Evolutionary conservation across 2,113 vertebrate genomes (phyloP).

Genomic region (Larimichthys crocea): DNA sequence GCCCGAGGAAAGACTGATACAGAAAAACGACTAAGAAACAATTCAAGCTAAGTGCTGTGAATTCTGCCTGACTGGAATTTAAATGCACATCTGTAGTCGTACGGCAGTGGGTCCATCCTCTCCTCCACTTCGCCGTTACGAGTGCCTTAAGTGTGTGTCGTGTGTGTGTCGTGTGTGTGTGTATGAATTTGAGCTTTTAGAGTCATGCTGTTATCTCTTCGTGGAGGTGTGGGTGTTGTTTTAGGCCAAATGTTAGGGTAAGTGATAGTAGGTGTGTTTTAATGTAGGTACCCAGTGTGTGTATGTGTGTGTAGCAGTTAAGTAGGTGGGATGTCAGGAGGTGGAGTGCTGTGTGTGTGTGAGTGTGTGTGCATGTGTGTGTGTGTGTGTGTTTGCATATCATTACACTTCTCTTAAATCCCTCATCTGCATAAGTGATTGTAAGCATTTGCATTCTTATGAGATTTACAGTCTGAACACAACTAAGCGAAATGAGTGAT

Average conservation of each 20-base stretch:
- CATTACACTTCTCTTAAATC: constrained; percentile 39
- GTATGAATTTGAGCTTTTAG: constrained; percentile 62
- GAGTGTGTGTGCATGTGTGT: constrained; percentile 18
- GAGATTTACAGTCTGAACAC: constrained; percentile 3
- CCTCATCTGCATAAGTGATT: constrained; percentile 55
- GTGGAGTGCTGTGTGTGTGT: constrained; percentile 32
- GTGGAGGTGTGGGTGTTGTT: constrained; percentile 64
- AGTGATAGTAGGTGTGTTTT: constrained; percentile 61
- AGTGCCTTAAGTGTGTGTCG: constrained; percentile 28
- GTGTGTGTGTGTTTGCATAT: constrained; percentile 52
- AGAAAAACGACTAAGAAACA: constrained; percentile 58
- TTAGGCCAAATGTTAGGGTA: constrained; percentile 57
- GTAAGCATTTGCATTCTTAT: constrained; percentile 29
- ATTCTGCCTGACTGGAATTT: constrained; percentile 75
- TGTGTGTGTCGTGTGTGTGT: constrained; percentile 32
- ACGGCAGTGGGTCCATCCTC: constrained; percentile 20
- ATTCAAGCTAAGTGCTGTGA: constrained; percentile 79
- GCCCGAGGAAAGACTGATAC: constrained; percentile 55
- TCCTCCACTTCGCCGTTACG: constrained; percentile 24
- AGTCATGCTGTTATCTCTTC: constrained; percentile 47
- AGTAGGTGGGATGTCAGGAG: constrained; percentile 38
- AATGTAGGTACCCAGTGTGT: constrained; percentile 36
- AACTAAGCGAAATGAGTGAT: neutral
- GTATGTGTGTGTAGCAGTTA: constrained; percentile 20
- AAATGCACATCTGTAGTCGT: constrained; percentile 50